These are phyloP conservation scores for Paraplagusia blochii DNA, from an alignment of 2,113 vertebrate species.

Conservation along the genomic window DNA sequence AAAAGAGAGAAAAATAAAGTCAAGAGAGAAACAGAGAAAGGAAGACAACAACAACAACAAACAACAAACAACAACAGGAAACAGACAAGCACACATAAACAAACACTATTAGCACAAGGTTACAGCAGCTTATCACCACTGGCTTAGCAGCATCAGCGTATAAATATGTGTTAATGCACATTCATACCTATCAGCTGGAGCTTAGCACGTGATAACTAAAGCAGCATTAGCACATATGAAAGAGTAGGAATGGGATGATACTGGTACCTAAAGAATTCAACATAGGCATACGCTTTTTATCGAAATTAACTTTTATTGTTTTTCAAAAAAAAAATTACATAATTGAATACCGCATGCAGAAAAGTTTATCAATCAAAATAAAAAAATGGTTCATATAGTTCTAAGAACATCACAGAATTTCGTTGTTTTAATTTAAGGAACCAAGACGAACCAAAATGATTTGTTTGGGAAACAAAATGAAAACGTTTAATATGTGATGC, in stretches of 20 bases:
- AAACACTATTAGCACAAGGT: slow-evolving; percentile 68
- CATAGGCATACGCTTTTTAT: no score
- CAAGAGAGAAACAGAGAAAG: slow-evolving; percentile 74
- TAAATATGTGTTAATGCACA: slow-evolving; percentile 36
- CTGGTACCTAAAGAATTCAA: background rate
- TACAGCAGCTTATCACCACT: slow-evolving; percentile 54
- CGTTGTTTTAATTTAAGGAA: background rate
- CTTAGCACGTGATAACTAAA: slow-evolving; percentile 33
- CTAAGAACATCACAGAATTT: no score
- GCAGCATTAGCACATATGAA: slow-evolving; percentile 43
- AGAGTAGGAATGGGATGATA: background rate
- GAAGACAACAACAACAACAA: slow-evolving; percentile 59
- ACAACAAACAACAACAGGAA: slow-evolving; percentile 10
- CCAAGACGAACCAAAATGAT: background rate
- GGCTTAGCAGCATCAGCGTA: slow-evolving; percentile 56
- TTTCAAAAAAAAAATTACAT: no score
- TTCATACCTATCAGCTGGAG: slow-evolving; percentile 35
- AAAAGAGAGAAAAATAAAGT: slow-evolving; percentile 73
- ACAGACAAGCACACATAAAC: slow-evolving; percentile 68
- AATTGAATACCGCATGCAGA: no score
- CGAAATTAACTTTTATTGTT: no score
- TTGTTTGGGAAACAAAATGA: background rate
- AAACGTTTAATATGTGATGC: no score
- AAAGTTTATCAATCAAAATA: no score
- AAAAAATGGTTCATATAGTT: no score